phyloP scores from a whole-genome alignment of 2,888 invertebrate genomes.

The Drosophila sordidapex region DNA sequence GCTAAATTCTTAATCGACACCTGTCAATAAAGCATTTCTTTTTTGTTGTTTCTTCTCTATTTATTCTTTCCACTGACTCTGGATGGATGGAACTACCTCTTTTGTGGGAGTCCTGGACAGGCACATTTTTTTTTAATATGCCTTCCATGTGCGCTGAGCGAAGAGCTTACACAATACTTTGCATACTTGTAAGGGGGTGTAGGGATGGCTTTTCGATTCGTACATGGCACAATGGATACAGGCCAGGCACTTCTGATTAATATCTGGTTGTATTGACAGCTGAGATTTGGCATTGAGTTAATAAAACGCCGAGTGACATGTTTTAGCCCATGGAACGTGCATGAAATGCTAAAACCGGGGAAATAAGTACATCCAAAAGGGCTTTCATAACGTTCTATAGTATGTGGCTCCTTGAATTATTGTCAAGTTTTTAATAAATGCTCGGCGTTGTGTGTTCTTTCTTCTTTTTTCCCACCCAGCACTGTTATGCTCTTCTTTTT shows the following conservation, averaged over 20 bases:
- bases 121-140: constrained; percentile 67
- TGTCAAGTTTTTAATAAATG: constrained; percentile 66
- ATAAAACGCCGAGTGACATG: constrained; percentile 77
- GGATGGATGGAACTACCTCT: constrained; percentile 29
- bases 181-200: constrained; percentile 43
- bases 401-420: constrained; percentile 53
- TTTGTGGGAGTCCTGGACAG: constrained; percentile 25
- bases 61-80: constrained; percentile 8
- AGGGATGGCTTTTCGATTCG: constrained; percentile 8
- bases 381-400: constrained; percentile 33
- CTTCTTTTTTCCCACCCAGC: background rate
- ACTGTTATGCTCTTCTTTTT: background rate
- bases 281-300: constrained; percentile 74
- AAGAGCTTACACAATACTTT: constrained; percentile 60
- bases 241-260: constrained; percentile 67
- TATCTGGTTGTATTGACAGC: constrained; percentile 76
- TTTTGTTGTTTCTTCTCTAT: background rate
- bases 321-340: constrained; percentile 66
- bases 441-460: constrained; percentile 27
- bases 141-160: constrained; percentile 56
- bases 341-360: constrained; percentile 47
- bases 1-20: constrained; percentile 81
- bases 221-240: constrained; percentile 52
- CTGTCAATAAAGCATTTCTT: constrained; percentile 72
- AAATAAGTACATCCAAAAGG: constrained; percentile 47